Base-by-base conservation (phyloP, 2,797 vertebrate species). In the Champsocephalus gunnari region DNA sequence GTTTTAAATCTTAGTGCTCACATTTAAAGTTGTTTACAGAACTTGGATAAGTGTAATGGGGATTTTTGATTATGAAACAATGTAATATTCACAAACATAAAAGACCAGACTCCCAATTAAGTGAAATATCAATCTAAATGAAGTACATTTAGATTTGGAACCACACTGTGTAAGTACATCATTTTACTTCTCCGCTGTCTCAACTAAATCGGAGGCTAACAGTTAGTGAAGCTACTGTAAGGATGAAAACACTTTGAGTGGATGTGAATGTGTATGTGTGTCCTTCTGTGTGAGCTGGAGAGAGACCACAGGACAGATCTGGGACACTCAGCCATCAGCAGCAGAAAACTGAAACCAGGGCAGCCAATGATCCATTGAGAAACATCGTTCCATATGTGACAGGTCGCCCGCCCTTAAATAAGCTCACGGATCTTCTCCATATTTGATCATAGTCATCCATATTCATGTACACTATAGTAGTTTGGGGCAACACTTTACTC, bases 401-500 rank as follows among this genome's bases (percentile, higher is more conserved):
- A 82, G 86, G 87, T 87, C 88, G 75, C 68, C 81, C 32, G 43
- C 44, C 45, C 67, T 89, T 89, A 88, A 90, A 91, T 91, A 91
- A 87, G 83, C 81, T 75, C 80, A 73, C 38, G 78, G 51, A 84
- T 81, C 79, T 80, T 66, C 53, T 86, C 74, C 66, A 85, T 86
- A 87, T 90, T 92, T 90, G 66, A 89, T 87, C 79, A 81, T 34
- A 61, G 70, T 79, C 84, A 87, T 91, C 86, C 79, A 88, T 87
- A 87, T 88, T 83, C 63, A 88, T 85, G 53, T 17, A 59, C 43
- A 51, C 9, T 0, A 41, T 9, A 67, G 55, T 64, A 53, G 45
- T 82, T 38, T 13, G 24, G 24, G 56, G 45, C 43, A 49, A 21
- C 14, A 38, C 65, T 83, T 71, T 57, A 57, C 28, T 44, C 38